Evolutionary conservation across 2,113 vertebrate species (phyloP).

Genomic region (Gymnogyps californianus): DNA sequence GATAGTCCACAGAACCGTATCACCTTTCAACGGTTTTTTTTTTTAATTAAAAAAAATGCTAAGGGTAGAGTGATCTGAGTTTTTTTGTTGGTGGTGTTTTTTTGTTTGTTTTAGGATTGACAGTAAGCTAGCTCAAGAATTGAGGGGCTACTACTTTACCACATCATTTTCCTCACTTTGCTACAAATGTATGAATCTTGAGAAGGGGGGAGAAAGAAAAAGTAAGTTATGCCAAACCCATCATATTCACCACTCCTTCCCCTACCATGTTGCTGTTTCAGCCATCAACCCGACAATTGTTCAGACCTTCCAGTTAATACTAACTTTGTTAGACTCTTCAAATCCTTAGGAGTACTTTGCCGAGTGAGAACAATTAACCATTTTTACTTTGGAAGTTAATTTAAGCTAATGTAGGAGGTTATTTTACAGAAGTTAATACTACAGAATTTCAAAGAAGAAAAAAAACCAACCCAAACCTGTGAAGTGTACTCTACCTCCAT

Average conservation of each 20-base stretch:
- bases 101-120: not conserved
- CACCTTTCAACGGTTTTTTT: not conserved
- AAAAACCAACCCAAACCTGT: not conserved
- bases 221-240: not conserved
- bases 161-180: not conserved
- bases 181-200: not conserved
- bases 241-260: not conserved
- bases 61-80: accelerated
- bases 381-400: not conserved
- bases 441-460: not conserved
- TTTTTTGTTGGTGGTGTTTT: accelerated
- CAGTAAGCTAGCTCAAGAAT: not conserved
- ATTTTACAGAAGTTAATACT: not conserved
- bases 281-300: not conserved
- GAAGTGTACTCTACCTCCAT: not conserved
- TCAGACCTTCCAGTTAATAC: not conserved
- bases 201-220: not conserved
- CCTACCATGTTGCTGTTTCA: not conserved
- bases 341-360: not conserved
- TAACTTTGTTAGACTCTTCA: not conserved
- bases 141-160: not conserved
- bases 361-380: not conserved
- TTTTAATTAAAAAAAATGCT: not conserved
- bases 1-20: not conserved
- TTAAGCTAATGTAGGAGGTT: not conserved